Conservation (phyloP, 2,113 vertebrate genomes). For the Menidia beryllina region DNA sequence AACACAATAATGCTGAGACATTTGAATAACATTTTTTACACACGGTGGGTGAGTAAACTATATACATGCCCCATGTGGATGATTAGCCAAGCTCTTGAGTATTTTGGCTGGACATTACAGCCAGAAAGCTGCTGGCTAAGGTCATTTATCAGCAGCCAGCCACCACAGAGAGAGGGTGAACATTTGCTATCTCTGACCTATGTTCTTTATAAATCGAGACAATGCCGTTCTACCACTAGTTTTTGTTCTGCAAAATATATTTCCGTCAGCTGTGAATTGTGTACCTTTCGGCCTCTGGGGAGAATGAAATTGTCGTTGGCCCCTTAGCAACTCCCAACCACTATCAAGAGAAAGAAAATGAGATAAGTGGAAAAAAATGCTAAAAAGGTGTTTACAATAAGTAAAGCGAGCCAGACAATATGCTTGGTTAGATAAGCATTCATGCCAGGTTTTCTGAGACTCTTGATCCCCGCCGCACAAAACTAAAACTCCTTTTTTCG, state of each 20-base stretch:
- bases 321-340: constrained; percentile 32
- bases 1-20: not conserved
- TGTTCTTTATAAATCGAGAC: constrained; percentile 60
- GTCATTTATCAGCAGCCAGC: constrained; percentile 66
- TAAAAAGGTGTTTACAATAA: constrained; percentile 54
- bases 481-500: not conserved
- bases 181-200: constrained; percentile 59
- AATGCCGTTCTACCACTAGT: constrained; percentile 52
- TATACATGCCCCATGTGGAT: constrained; percentile 8
- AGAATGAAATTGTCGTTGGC: constrained; percentile 51
- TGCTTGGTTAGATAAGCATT: constrained; percentile 56
- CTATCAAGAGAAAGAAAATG: constrained; percentile 40
- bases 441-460: constrained; percentile 35
- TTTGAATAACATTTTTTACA: constrained; percentile 31
- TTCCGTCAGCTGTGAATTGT: constrained; percentile 54
- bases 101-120: constrained; percentile 53
- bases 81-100: constrained; percentile 36
- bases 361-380: constrained; percentile 29
- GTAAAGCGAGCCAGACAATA: constrained; percentile 44
- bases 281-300: constrained; percentile 32
- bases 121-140: constrained; percentile 50
- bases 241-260: constrained; percentile 40
- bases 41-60: constrained; percentile 28
- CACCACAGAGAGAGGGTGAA: constrained; percentile 34
- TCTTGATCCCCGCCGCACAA: constrained; percentile 25